Conservation (phyloP, 2,888 invertebrate species). For the Tenthredo livida region DNA sequence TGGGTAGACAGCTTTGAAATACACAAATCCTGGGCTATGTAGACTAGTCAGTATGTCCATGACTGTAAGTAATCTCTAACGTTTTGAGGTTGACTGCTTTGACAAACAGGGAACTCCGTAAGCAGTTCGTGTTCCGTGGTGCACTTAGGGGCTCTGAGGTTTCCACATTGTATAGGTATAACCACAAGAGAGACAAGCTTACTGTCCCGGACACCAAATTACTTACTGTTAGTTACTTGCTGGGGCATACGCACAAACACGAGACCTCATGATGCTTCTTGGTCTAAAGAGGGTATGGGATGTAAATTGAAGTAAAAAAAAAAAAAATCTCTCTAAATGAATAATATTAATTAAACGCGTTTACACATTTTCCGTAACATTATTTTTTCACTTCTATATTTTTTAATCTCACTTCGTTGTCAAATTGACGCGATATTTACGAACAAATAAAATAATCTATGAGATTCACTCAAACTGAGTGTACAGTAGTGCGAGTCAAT, state of each 20-base stretch:
- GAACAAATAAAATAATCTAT: background rate
- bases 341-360: background rate
- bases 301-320: background rate
- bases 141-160: slow-evolving; percentile 39
- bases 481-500: background rate
- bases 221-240: slow-evolving; percentile 29
- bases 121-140: slow-evolving; percentile 42
- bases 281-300: background rate
- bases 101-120: slow-evolving; percentile 43
- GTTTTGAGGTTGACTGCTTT: slow-evolving; percentile 16
- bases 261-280: background rate
- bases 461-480: background rate
- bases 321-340: background rate
- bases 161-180: slow-evolving; percentile 13
- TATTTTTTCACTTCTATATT: background rate
- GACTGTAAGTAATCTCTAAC: slow-evolving; percentile 25
- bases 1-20: background rate
- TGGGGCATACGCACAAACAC: background rate
- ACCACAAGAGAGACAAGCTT: slow-evolving; percentile 20
- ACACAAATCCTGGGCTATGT: background rate
- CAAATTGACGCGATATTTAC: background rate
- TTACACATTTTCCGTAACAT: background rate
- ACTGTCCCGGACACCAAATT: slow-evolving; percentile 38
- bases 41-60: background rate
- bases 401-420: background rate